Base-by-base conservation (phyloP, 2,113 vertebrate genomes). In the Eupsittula cactorum region DNA sequence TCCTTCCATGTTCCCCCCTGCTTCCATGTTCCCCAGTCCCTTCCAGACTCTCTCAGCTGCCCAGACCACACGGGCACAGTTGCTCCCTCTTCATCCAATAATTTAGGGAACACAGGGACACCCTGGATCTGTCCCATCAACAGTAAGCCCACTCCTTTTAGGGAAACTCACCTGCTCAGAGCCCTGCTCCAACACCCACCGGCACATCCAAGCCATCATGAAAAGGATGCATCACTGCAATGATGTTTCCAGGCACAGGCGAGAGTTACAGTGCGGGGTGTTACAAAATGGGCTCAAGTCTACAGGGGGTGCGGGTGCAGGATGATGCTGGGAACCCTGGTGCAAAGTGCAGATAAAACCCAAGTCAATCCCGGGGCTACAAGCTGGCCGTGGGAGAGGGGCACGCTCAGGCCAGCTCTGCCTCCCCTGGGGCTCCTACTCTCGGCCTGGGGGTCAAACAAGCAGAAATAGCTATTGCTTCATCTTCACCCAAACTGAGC, bases 131-230 rank as follows among this genome's bases (percentile, higher is more conserved):
- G 35, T 42, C 57, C 47, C 39, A 29, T 24, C 33, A 49, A n/a
- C 25, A 25, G 31, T 0, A 53, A 28, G 47, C 7, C 7, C 0
- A 0, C 5, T 60, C 64, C 28, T 73, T 46, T 15, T 14, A 13
- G 49, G 53, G 35, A 77, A 35, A 41, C 10, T 16, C 64, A 6
- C 6, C 15, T 16, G 8, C 11, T 15, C 53, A 3, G 55, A 21
- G 41, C 21, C 18, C 37, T n/a, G 33, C 65, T 76, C 16, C 21
- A 3, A 2, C 8, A 60, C 23, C 20, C 71, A 3, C 17, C 3
- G 28, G 15, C 65, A 33, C 1, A 0, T 6, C 39, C 1, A 8
- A 49, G 42, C 28, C n/a, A 0, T 73, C 46, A 1, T 0, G 33
- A 73, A 20, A n/a, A 16, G 31, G 28, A 6, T 6, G 13, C 47